Percentiles rank a stretch among this genome's conserved stretches.
These are phyloP conservation scores for Chiroxiphia lanceolata DNA, from an alignment of 2,797 vertebrate genomes.

Conservation along the genomic window DNA sequence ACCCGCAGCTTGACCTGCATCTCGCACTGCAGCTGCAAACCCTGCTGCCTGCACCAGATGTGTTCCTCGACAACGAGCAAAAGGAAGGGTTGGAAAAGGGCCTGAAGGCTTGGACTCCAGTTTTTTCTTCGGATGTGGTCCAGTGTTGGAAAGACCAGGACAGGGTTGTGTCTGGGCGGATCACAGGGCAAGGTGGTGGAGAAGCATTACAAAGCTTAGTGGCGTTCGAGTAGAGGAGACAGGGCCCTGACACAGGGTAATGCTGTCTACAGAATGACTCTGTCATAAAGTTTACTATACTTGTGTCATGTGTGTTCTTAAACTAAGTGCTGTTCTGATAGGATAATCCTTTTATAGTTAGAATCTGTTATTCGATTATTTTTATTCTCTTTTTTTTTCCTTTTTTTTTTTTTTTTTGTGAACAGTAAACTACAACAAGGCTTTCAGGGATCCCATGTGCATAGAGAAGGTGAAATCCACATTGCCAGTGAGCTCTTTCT, in stretches of 20 bases:
- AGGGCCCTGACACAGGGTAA: too few relatives aligned
- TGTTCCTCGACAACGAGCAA: neutral
- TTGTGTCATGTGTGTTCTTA: too few relatives aligned
- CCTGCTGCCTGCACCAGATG: neutral
- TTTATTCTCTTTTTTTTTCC: neutral
- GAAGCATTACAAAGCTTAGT: too few relatives aligned
- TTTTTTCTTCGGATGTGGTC: neutral
- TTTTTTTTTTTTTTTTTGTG: neutral
- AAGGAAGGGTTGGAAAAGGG: neutral
- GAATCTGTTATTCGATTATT: neutral
- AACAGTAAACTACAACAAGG: neutral
- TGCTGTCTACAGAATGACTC: fast-evolving
- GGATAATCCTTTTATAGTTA: neutral
- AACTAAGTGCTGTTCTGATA: neutral
- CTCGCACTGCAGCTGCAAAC: neutral
- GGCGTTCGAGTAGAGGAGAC: too few relatives aligned
- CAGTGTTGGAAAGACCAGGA: neutral
- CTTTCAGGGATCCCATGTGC: neutral
- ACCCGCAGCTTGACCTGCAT: neutral
- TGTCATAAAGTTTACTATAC: fast-evolving
- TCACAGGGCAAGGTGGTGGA: too few relatives aligned
- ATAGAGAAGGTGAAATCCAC: neutral
- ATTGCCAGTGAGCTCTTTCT: neutral
- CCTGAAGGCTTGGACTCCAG: neutral
- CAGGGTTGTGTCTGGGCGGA: fast-evolving